Evolutionary conservation across 2,888 invertebrate genomes (phyloP), one percentile per base, ranked within the genome.

Genomic region (Aphidius colemani): DNA sequence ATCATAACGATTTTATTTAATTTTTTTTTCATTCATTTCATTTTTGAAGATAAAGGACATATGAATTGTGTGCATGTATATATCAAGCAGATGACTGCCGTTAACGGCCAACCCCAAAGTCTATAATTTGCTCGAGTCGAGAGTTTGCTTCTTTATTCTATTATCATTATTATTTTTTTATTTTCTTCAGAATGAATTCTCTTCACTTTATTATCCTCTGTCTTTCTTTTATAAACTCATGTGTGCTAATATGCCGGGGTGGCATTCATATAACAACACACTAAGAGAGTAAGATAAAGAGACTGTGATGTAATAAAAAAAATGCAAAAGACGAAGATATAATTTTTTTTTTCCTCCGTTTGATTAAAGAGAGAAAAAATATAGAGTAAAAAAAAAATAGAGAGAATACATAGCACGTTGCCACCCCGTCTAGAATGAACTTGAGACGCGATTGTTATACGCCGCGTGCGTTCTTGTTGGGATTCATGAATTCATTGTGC

Each of bases 391-490:
- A 69, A 64, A 49, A 11, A 48, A 48, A 50, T 45, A 43, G 13
- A 39, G 60, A 57, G 63, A 65, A 56, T 63, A 61, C 61, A 64
- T 44, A 56, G 53, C 73, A 73, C 71, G 73, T 60, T 74, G 72
- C 74, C 74, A 78, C 79, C 76, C 80, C 79, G 77, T 78, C 75
- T 75, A 67, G 77, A 48, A 74, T 80, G 77, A 82, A 82, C 81
- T 82, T 75, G 81, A 82, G 82, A 82, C 82, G 76, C 77, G 77
- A 81, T 82, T 81, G 81, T 81, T 80, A 72, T 75, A 66, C 69
- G 74, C 80, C 70, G 76, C 78, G 78, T 77, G 80, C 75, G 73
- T 77, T 72, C 68, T 60, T 57, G 65, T 58, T 62, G 63, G 41
- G 59, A 63, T 57, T 72, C 72, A 78, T 77, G 76, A 75, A 75